A percentile compares a stretch with the other conserved stretches of the same genome.
phyloP scores from a whole-genome alignment of 2,797 vertebrate genomes.

The Ciconia nigra region DNA sequence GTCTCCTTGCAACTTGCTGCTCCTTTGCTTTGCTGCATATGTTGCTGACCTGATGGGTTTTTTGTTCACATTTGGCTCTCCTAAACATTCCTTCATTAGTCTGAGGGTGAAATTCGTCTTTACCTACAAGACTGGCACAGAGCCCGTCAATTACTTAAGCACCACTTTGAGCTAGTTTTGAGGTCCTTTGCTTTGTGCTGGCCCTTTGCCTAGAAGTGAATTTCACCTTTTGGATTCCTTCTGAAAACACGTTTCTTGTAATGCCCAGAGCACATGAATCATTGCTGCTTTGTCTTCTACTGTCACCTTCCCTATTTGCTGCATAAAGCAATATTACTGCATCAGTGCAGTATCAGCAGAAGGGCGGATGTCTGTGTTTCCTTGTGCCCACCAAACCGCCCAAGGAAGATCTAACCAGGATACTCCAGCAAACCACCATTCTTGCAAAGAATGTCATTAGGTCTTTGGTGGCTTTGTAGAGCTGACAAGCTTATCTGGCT shows the following conservation, averaged over 20 bases:
- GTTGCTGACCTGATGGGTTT: background rate
- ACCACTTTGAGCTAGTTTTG: background rate
- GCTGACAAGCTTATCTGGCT: background rate
- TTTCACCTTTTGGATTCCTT: background rate
- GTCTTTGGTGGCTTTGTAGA: background rate
- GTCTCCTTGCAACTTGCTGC: background rate
- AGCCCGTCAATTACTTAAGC: background rate
- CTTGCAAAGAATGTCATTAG: background rate
- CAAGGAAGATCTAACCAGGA: background rate
- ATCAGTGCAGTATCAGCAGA: background rate
- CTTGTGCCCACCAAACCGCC: background rate
- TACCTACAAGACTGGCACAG: background rate
- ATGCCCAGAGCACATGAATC: background rate
- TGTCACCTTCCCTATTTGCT: background rate
- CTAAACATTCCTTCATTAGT: background rate
- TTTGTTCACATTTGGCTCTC: background rate
- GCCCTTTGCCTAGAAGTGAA: background rate
- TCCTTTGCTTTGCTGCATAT: background rate
- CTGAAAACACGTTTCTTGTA: background rate
- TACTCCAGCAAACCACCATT: background rate
- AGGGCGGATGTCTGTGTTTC: background rate
- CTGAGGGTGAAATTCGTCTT: background rate
- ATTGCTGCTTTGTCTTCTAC: background rate
- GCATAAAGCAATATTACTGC: background rate
- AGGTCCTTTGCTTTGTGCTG: background rate